Percentiles rank a stretch among this genome's conserved stretches.
These are phyloP conservation scores for Cnemophilus loriae DNA, from an alignment of 2,113 vertebrate species.

Conservation along the genomic window DNA sequence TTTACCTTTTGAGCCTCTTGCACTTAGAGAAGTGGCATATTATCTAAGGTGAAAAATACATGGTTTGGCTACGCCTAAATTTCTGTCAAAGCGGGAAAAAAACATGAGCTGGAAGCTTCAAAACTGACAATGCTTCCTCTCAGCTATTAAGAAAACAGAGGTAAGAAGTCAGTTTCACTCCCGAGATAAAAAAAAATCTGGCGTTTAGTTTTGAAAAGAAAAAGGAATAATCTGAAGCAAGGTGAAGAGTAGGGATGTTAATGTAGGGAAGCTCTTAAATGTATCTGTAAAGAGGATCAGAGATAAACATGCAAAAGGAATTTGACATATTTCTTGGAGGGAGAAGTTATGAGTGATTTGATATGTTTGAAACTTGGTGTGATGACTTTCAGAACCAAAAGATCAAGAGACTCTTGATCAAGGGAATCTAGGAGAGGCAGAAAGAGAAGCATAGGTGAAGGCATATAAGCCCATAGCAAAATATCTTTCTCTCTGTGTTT, in stretches of 20 bases:
- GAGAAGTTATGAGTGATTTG: background rate
- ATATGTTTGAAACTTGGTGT: background rate
- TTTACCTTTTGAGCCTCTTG: background rate
- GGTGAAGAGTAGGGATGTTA: background rate
- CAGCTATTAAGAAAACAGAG: background rate
- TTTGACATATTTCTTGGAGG: background rate
- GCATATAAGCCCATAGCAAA: background rate
- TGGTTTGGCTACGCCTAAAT: background rate
- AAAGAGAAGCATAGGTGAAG: background rate
- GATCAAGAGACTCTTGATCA: slow-evolving; percentile 48
- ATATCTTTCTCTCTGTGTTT: background rate
- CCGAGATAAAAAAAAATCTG: background rate
- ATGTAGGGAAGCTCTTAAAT: background rate
- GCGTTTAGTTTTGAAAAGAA: background rate
- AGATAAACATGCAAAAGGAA: slow-evolving; percentile 15
- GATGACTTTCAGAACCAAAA: background rate
- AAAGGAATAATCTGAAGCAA: background rate
- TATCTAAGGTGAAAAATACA: background rate
- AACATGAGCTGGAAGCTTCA: background rate
- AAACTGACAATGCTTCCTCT: slow-evolving; percentile 4
- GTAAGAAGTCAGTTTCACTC: background rate
- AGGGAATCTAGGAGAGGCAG: background rate
- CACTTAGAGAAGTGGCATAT: background rate
- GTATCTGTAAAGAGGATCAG: background rate
- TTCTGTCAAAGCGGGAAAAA: background rate